These are phyloP conservation scores for Monoplex corrugatus DNA, from an alignment of 2,888 invertebrate genomes.

Conservation along the genomic window DNA sequence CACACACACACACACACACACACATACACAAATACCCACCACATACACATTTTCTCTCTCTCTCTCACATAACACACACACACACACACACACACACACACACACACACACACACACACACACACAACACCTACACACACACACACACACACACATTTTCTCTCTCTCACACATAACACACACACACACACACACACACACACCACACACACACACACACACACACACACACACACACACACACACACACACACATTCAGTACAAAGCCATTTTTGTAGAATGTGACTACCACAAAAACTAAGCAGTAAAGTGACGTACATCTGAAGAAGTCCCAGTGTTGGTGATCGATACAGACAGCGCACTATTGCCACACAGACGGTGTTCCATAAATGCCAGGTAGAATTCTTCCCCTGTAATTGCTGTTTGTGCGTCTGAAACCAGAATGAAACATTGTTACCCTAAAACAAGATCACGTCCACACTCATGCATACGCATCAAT, in stretches of 20 bases:
- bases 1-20: background rate
- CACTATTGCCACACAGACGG: background rate
- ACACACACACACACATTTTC: no score
- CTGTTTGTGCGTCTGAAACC: background rate
- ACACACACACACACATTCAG: no score
- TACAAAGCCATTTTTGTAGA: no score
- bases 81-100: background rate
- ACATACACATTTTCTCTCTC: no score
- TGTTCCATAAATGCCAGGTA: background rate
- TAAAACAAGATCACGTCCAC: no score
- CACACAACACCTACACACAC: background rate
- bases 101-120: background rate
- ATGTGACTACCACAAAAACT: no score
- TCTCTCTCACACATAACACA: background rate
- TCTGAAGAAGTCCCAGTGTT: background rate
- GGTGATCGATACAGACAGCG: background rate
- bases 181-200: background rate
- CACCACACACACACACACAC: constrained; percentile 2
- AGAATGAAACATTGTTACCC: no score
- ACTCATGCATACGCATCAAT: no score
- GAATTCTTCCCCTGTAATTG: background rate
- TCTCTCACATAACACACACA: no score
- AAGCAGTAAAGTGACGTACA: no score
- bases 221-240: background rate
- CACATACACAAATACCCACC: background rate